A percentile compares a stretch with the other conserved stretches of the same genome.
phyloP scores from a whole-genome alignment of 2,113 vertebrate genomes.

The Macaca fascicularis region DNA sequence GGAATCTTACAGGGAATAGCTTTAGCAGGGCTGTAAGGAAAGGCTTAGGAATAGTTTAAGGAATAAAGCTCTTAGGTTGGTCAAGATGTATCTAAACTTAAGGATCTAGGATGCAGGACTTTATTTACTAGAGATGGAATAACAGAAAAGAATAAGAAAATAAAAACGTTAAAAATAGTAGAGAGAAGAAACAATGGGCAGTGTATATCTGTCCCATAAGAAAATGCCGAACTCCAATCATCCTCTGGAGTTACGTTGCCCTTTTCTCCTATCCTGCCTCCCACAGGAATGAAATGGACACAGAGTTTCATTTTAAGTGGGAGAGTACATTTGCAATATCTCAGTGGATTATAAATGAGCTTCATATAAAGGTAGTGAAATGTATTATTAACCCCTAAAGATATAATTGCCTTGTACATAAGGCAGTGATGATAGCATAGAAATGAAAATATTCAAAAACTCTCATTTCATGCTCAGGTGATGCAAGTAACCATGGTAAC shows the following conservation, averaged over 20 bases:
- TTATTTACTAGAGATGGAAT: neutral
- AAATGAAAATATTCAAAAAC: neutral
- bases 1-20: neutral
- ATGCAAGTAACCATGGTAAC: conserved; percentile 49
- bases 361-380: neutral
- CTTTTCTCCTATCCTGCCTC: neutral
- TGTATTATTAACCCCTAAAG: neutral
- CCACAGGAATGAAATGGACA: neutral
- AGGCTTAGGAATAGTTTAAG: neutral
- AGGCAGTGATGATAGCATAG: neutral
- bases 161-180: neutral
- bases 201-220: neutral
- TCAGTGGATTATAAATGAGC: neutral
- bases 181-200: neutral
- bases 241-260: neutral
- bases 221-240: neutral
- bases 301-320: neutral
- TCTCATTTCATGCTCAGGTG: neutral
- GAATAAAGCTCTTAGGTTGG: neutral
- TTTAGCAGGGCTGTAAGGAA: neutral
- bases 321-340: neutral
- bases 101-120: neutral
- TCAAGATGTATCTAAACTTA: neutral
- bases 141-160: conserved; percentile 1
- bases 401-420: neutral